phyloP scores from a whole-genome alignment of 2,113 vertebrate species.

The Patagioenas fasciata region DNA sequence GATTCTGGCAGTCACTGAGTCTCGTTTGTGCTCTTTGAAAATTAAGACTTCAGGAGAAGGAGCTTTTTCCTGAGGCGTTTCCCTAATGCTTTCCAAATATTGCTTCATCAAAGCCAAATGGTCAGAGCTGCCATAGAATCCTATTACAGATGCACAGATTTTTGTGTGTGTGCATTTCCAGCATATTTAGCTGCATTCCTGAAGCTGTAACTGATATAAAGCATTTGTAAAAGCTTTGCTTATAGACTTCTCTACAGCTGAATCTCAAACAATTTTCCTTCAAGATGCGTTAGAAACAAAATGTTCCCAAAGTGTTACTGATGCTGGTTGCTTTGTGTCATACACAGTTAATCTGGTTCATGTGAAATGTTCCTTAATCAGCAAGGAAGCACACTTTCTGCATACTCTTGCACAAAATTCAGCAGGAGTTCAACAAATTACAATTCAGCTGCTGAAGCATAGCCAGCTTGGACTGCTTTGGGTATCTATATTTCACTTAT shows the following conservation, averaged over 20 bases:
- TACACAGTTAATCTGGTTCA: not conserved
- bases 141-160: not conserved
- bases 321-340: not conserved
- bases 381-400: not conserved
- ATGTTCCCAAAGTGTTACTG: not conserved
- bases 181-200: not conserved
- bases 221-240: not conserved
- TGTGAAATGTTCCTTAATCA: not conserved
- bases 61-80: not conserved
- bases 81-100: slow-evolving; percentile 18
- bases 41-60: not conserved
- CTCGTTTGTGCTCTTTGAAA: not conserved
- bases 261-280: not conserved
- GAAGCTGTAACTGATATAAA: not conserved
- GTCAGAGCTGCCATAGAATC: not conserved
- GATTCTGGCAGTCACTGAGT: not conserved
- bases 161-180: not conserved
- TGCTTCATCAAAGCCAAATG: not conserved
- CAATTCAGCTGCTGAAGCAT: not conserved
- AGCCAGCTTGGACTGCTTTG: not conserved
- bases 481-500: not conserved
- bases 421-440: not conserved
- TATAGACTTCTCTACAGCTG: not conserved
- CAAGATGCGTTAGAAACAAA: not conserved
- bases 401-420: not conserved